These are phyloP conservation scores for Serrognathus titanus DNA, from an alignment of 2,888 invertebrate genomes.

Conservation along the genomic window DNA sequence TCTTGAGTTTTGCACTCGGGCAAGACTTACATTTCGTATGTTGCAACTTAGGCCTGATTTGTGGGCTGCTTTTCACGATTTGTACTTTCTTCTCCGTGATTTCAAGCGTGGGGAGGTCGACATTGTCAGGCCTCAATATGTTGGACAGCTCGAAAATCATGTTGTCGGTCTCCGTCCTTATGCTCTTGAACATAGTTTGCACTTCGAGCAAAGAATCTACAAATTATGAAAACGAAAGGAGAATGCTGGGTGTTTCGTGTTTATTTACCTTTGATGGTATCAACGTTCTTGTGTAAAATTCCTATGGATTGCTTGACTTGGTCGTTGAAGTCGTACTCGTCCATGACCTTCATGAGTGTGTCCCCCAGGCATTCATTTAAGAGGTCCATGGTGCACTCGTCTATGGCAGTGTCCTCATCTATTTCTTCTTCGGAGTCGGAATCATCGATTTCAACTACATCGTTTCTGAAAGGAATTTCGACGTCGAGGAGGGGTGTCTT, in stretches of 20 bases:
- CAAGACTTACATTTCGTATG: neutral
- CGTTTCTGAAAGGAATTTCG: slow-evolving; percentile 43
- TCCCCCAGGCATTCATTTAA: slow-evolving; percentile 49
- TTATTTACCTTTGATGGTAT: slow-evolving; percentile 45
- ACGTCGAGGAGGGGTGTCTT: slow-evolving; percentile 35
- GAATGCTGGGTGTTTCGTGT: neutral
- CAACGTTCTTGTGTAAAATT: slow-evolving; percentile 42
- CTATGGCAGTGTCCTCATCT: slow-evolving; percentile 27
- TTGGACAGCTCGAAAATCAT: slow-evolving; percentile 23
- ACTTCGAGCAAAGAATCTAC: slow-evolving; percentile 17
- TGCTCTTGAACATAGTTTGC: slow-evolving; percentile 19
- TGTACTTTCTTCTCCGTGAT: slow-evolving; percentile 9
- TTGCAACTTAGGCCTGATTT: neutral
- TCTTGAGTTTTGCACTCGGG: neutral
- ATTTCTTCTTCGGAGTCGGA: slow-evolving; percentile 44
- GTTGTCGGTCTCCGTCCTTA: slow-evolving; percentile 20
- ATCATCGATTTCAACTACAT: slow-evolving; percentile 46
- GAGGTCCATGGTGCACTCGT: slow-evolving; percentile 39
- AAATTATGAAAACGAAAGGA: neutral
- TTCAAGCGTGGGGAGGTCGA: slow-evolving; percentile 13
- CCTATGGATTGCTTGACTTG: slow-evolving; percentile 47
- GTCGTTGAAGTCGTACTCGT: slow-evolving; percentile 49
- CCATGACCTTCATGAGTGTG: slow-evolving; percentile 50
- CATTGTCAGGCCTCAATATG: slow-evolving; percentile 16
- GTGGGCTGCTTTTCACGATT: neutral